Percentiles rank a stretch among this genome's conserved stretches.
These are phyloP conservation scores for Clarias fuscus DNA, from an alignment of 2,797 vertebrate genomes.

Conservation along the genomic window DNA sequence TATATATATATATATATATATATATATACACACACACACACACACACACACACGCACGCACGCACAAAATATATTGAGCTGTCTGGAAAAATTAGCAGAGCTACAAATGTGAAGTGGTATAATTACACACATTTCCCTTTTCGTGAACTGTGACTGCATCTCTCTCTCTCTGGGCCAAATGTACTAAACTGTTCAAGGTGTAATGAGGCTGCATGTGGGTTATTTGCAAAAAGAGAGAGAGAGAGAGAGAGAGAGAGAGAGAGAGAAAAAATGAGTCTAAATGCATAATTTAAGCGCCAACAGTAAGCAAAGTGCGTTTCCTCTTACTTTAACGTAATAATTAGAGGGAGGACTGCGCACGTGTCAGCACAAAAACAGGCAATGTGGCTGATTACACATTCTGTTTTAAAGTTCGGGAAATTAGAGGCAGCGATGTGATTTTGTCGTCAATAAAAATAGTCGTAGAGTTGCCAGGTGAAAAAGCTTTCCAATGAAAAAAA, in stretches of 20 bases:
- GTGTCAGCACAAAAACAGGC: not conserved
- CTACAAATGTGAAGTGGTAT: constrained; percentile 11
- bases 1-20: too few relatives aligned
- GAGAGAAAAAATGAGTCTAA: not conserved
- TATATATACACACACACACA: not conserved
- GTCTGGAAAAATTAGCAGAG: not conserved
- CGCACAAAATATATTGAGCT: not conserved
- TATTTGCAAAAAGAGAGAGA: not conserved
- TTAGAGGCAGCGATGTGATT: not conserved
- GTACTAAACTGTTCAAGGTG: not conserved
- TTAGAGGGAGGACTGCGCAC: not conserved
- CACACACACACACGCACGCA: not conserved
- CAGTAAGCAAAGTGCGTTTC: not conserved
- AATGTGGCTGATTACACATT: not conserved
- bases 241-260: too few relatives aligned
- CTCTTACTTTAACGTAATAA: not conserved
- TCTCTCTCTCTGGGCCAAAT: constrained; percentile 17
- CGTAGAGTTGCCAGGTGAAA: not conserved
- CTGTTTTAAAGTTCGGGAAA: not conserved
- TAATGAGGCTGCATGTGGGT: not conserved
- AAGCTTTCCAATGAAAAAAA: not conserved
- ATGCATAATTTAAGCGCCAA: not conserved
- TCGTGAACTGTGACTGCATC: not conserved
- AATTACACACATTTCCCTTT: constrained; percentile 20
- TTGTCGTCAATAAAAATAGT: not conserved